A percentile compares a stretch with the other conserved stretches of the same genome.
Conservation (phyloP, 2,797 vertebrate species). For the Avahi laniger region DNA sequence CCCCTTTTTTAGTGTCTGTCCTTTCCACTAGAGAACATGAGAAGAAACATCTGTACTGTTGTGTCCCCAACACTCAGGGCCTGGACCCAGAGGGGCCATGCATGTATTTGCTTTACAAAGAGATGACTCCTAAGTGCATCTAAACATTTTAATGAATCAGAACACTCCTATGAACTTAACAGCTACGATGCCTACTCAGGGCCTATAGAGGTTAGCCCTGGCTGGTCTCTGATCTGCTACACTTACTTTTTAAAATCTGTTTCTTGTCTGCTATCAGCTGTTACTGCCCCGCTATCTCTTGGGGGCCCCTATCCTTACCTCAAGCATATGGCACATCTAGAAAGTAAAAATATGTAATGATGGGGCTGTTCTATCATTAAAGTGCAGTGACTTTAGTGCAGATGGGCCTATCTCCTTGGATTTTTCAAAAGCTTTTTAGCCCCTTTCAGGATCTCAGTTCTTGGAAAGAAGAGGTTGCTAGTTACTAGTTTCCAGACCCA, state of each 20-base stretch:
- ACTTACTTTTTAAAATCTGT: neutral
- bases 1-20: neutral
- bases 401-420: neutral
- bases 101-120: neutral
- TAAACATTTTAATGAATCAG: neutral
- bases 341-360: neutral
- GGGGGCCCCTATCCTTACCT: neutral
- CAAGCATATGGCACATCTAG: neutral
- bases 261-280: neutral
- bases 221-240: neutral
- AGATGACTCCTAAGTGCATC: neutral
- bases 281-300: neutral
- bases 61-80: neutral
- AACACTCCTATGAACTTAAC: neutral
- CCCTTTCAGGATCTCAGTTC: neutral
- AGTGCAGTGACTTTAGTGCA: neutral
- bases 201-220: neutral
- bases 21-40: neutral
- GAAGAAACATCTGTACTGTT: neutral
- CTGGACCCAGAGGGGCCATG: neutral
- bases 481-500: neutral
- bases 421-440: neutral
- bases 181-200: fast-evolving
- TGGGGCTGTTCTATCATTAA: neutral
- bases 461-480: neutral